Base-by-base conservation (phyloP, 2,113 vertebrate species). In the Neopipo cinnamomea region DNA sequence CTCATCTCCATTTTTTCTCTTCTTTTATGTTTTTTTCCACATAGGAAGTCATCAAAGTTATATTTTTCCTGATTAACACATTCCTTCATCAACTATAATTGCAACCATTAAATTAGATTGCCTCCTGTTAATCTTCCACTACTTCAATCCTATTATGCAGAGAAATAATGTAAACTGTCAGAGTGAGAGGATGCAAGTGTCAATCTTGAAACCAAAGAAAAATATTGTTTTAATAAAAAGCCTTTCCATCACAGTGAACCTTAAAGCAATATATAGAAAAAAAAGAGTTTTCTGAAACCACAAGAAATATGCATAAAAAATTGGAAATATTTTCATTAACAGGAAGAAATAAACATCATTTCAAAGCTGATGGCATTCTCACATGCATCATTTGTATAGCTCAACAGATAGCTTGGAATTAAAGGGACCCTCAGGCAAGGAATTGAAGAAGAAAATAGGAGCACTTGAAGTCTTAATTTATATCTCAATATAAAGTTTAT, bases 61-160 rank as follows among this genome's bases (percentile, higher is more conserved):
- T 86, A 91, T 97, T 96, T 97, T 94, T 79, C 66, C 93, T 90
- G 93, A 97, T 97, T 96, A 98, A 94, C 95, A 95, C 85, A 83
- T 97, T 97, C 95, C 91, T 97, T 97, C 96, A 97, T 97, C 97
- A 98, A 95, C 85, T 94, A 75, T 97, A 97, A 97, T 97, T 97
- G 87, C 86, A 96, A 75, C 87, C 87, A 97, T 97, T 97, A 97
- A 96, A 96, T 93, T 95, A 96, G 92, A 97, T 97, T 97, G 95
- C 91, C 74, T 97, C 85, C 85, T 98, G 93, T 97, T 95, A 92
- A 94, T 97, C 93, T 97, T 97, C 72, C n/a, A 71, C 91, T 75
- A 66, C 81, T 97, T 95, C 90, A 89, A 73, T 89, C 89, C 79
- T 94, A 95, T 97, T 96, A 91, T 87, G 81, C 80, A 88, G 33